A percentile compares a stretch with the other conserved stretches of the same genome.
Evolutionary conservation across 53 echinoderm and acorn worm genomes (phyloP).

Genomic region (Patiria pectinifera): DNA sequence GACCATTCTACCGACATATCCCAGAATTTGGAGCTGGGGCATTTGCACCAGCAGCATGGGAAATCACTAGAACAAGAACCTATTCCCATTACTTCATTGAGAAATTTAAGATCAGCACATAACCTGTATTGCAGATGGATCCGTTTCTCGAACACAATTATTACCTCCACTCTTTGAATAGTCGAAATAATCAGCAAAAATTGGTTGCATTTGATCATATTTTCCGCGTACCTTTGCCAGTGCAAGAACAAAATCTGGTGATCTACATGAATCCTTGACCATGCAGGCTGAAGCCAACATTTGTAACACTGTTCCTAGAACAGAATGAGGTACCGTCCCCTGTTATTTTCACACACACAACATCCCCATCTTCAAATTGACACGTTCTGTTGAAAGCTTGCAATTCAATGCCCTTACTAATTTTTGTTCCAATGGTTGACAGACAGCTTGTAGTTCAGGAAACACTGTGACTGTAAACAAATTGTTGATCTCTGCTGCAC

Average conservation of each 20-base stretch:
- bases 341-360: slow-evolving; percentile 13
- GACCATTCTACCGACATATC: slow-evolving; percentile 57
- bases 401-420: too few relatives aligned
- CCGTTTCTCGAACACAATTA: slow-evolving; percentile 6
- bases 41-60: slow-evolving; percentile 63
- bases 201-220: slow-evolving; percentile 39
- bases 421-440: too few relatives aligned
- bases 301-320: slow-evolving; percentile 24
- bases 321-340: slow-evolving; percentile 23
- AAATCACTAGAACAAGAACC: slow-evolving; percentile 33
- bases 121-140: slow-evolving; percentile 37
- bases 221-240: slow-evolving; percentile 49
- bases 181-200: slow-evolving; percentile 23
- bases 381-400: not conserved
- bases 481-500: too few relatives aligned
- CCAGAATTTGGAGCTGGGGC: slow-evolving; percentile 54
- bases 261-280: not conserved
- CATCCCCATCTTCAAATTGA: not conserved
- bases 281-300: slow-evolving; percentile 43
- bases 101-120: slow-evolving; percentile 58
- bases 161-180: not conserved
- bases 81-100: slow-evolving; percentile 56
- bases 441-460: too few relatives aligned
- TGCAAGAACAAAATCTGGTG: slow-evolving; percentile 28
- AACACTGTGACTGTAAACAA: too few relatives aligned